A percentile compares a stretch with the other conserved stretches of the same genome.
Conservation (phyloP, 2,113 vertebrate genomes). For the rabbit (Oryctolagus cuniculus) region DNA sequence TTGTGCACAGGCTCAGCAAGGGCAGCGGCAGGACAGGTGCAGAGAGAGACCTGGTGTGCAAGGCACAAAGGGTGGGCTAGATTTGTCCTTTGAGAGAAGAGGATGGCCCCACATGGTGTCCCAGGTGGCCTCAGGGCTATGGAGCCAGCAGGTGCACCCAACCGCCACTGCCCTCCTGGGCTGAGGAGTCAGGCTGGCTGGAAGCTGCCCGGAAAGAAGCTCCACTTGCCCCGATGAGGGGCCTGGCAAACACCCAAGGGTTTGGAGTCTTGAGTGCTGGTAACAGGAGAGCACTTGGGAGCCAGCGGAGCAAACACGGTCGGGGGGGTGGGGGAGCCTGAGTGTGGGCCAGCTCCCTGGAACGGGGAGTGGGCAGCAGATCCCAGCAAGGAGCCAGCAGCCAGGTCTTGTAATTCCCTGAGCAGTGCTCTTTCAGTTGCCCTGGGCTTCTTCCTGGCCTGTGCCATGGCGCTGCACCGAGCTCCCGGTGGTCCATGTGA, state of each 20-base stretch:
- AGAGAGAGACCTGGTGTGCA: not conserved
- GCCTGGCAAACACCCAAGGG: not conserved
- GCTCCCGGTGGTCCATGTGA: fast-evolving
- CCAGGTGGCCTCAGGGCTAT: not conserved
- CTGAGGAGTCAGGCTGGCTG: not conserved
- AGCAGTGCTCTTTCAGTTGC: not conserved
- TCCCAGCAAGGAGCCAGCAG: not conserved
- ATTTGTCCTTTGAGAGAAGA: not conserved
- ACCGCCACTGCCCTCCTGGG: fast-evolving
- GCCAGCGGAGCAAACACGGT: fast-evolving
- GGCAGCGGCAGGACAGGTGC: no score
- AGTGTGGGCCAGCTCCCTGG: no score
- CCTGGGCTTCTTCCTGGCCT: not conserved
- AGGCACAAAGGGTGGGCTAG: no score
- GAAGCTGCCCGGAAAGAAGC: not conserved
- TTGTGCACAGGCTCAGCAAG: not conserved
- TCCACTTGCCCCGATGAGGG: not conserved
- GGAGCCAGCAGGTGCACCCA: no score
- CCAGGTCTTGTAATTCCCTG: not conserved
- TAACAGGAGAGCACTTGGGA: not conserved
- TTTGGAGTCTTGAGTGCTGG: no score
- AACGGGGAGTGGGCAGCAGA: fast-evolving
- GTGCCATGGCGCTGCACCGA: fast-evolving
- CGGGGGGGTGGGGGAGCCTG: no score
- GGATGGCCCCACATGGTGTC: fast-evolving